Base-by-base conservation (phyloP, 2,888 invertebrate species). In the Elmis aenea region DNA sequence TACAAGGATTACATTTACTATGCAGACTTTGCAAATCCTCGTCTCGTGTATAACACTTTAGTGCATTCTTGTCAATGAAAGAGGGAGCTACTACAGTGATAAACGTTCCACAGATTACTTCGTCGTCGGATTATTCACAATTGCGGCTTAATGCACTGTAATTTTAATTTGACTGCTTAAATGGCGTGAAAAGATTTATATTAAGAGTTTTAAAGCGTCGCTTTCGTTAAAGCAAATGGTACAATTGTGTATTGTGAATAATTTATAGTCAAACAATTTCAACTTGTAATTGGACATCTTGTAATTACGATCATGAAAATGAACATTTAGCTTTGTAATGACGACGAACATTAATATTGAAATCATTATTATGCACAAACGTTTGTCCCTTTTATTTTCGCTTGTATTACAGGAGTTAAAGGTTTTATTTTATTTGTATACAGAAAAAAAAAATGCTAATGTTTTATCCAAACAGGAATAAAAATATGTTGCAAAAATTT, bases 161-260 rank as follows among this genome's bases (percentile, higher is more conserved):
- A 47, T 49, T 49, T 42, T 47, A 47, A 46, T 45, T 39, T 37
- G 34, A 30, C 37, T 29, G 41, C 41, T 43, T 34, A 46, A 46
- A 44, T 40, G 40, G 45, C 38, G 34, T 22, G 38, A 40, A 45
- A 44, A 46, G 42, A 39, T 42, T 45, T 45, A 29, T 33, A 31
- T 36, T 33, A 25, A 33, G 33, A 31, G 34, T 27, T 28, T 13
- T 26, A 25, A 30, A 26, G 28, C 24, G 24, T 29, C 29, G 25
- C 23, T 24, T 21, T 36, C 16, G 20, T 18, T 26, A 26, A 14
- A 20, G n/a, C 30, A 30, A 36, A 36, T 30, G 24, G 15, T 21
- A 29, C 25, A 34, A 28, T 34, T 21, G 22, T 28, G 18, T n/a
- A n/a, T n/a, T n/a, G 23, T 25, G 36, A 25, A 27, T 35, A 28